Evolutionary conservation across 1,140 invertebrate species (phyloP).

Genomic region (Diabrotica virgifera): DNA sequence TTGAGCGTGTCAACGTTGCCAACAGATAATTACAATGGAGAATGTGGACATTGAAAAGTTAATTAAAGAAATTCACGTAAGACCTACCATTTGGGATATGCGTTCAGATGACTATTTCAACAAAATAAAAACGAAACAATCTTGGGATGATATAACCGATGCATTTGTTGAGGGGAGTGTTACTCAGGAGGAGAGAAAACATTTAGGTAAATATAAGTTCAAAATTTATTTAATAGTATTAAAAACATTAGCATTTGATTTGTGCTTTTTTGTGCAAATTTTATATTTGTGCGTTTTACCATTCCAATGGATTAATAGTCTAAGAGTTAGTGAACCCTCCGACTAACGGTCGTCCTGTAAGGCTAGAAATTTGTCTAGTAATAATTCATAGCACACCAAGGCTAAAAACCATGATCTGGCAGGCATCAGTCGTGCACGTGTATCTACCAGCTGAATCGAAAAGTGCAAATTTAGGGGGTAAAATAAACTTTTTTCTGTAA

Average conservation of each 20-base stretch:
- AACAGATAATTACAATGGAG: slow-evolving; percentile 4
- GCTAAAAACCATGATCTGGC: too few species aligned
- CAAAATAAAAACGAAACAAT: slow-evolving; percentile 20
- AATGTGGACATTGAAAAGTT: slow-evolving; percentile 12
- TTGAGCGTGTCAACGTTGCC: slow-evolving; percentile 7
- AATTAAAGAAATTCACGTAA: slow-evolving; percentile 12
- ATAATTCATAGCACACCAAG: too few species aligned
- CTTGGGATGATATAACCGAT: slow-evolving; percentile 16
- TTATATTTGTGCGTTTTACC: slow-evolving; percentile 12
- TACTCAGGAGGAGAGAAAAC: slow-evolving; percentile 5
- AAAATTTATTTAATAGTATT: slow-evolving; percentile 7
- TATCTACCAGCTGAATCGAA: too few species aligned
- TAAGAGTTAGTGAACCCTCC: too few species aligned
- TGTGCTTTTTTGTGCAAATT: not conserved
- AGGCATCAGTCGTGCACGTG: too few species aligned
- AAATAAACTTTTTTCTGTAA: too few species aligned
- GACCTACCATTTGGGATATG: slow-evolving; percentile 16
- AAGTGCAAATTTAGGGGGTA: too few species aligned
- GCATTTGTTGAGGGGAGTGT: too few species aligned
- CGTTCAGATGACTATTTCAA: slow-evolving; percentile 16
- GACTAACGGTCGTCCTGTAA: too few species aligned
- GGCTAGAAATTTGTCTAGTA: too few species aligned
- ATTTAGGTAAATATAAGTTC: slow-evolving; percentile 8
- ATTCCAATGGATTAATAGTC: slow-evolving; percentile 12
- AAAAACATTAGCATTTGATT: not conserved